phyloP scores from a whole-genome alignment of 1,140 invertebrate species.

The Lordiphosa mommai region DNA sequence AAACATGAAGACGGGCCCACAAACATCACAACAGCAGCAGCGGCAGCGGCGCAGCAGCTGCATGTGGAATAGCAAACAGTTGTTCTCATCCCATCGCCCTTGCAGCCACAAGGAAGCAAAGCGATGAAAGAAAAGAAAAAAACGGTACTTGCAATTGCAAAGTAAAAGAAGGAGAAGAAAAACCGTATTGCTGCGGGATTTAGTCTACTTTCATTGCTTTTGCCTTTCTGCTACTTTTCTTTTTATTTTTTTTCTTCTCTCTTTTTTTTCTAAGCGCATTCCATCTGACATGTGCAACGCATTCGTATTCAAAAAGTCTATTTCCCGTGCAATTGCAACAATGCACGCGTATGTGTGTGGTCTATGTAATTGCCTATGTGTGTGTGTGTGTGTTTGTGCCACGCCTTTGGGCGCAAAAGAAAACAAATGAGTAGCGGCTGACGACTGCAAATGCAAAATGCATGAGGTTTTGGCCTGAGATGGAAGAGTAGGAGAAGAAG shows the following conservation, averaged over 20 bases:
- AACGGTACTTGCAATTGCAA: conserved; percentile 42
- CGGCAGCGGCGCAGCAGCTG: conserved; percentile 20
- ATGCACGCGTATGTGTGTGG: conserved; percentile 31
- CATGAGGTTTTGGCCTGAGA: conserved; percentile 26
- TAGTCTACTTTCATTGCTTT: conserved; percentile 5
- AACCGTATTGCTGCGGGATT: conserved; percentile 53
- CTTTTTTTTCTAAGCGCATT: conserved; percentile 64
- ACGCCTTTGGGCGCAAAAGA: conserved; percentile 58
- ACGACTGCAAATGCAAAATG: conserved; percentile 65
- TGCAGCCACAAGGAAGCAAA: conserved; percentile 20
- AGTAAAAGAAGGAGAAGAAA: conserved; percentile 22
- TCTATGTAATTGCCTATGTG: conserved; percentile 30
- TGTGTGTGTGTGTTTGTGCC: conserved; percentile 9
- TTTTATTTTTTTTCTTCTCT: conserved; percentile 16
- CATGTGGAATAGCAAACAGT: conserved; percentile 60
- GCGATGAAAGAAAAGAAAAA: conserved; percentile 15
- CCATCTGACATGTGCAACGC: conserved; percentile 70
- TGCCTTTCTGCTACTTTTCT: conserved; percentile 6
- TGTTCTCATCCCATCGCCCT: conserved; percentile 22
- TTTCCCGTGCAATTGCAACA: conserved; percentile 76
- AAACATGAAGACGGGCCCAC: conserved; percentile 62
- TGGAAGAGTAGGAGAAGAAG: background rate
- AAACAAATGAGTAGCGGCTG: conserved; percentile 74
- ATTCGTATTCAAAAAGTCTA: conserved; percentile 77
- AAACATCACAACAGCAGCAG: conserved; percentile 7